Base-by-base conservation (phyloP, 2,113 vertebrate genomes). In the Indicator maculatus region DNA sequence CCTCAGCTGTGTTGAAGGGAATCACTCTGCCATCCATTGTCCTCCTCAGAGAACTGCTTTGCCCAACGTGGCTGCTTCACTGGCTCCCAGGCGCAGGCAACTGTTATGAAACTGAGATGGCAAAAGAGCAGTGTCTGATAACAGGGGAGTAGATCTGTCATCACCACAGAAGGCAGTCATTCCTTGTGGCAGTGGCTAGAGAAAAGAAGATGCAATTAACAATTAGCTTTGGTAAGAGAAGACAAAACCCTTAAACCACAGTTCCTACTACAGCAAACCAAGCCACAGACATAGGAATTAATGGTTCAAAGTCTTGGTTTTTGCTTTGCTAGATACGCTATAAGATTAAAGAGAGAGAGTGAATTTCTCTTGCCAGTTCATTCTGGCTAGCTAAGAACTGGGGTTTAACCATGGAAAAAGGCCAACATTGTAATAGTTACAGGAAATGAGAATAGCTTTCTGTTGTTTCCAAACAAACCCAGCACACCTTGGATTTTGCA, bases 151-250 rank as follows among this genome's bases (percentile, higher is more conserved):
- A 93, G 83, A 95, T 96, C 95, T 94, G 86, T 95, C 95, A 95
- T 66, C 92, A 77, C 86, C 76, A 82, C 76, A 81, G 86, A 93
- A 88, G 61, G 88, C 88, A 78, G n/a, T 65, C 45, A 60, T 93
- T 96, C 80, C 65, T 93, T 65, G 61, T 91, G 53, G 65, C 79
- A 75, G 36, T n/a, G 53, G 44, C 72, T 75, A 78, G 36, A 95
- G 67, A 81, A 93, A 91, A 94, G 80, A 93, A 86, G 91, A 88
- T 75, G 86, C 88, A 96, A 96, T 95, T 96, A 95, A 90, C 83
- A 95, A 95, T 88, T 95, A 95, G 90, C 70, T 95, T 95, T 93
- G 86, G 91, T 93, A 95, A 93, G 73, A 91, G 44, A 90, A 93
- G 80, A 86, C 85, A 94, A 88, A 94, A 67, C 16, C 15, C 50